These are phyloP conservation scores for Melanogrammus aeglefinus DNA, from an alignment of 2,797 vertebrate genomes.

Conservation along the genomic window DNA sequence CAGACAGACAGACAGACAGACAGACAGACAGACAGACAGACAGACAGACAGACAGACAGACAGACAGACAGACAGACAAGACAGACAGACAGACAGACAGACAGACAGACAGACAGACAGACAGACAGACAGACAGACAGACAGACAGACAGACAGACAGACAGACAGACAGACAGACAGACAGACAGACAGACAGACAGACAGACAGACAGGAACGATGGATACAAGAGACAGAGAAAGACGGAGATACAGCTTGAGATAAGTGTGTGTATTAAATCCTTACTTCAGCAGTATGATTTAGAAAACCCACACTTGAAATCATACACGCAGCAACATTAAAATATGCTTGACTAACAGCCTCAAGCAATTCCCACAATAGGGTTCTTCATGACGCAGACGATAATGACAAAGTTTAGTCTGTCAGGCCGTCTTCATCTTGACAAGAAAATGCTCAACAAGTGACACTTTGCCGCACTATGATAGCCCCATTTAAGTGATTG, in stretches of 20 bases:
- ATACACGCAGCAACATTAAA: background rate
- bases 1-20: too few relatives aligned
- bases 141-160: too few relatives aligned
- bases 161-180: background rate
- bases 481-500: background rate
- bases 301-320: too few relatives aligned
- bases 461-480: background rate
- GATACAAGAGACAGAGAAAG: background rate
- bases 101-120: too few relatives aligned
- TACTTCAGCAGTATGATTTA: too few relatives aligned
- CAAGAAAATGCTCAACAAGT: background rate
- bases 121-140: background rate
- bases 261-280: too few relatives aligned
- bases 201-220: background rate
- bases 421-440: background rate
- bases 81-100: too few relatives aligned
- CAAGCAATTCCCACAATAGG: background rate
- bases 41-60: too few relatives aligned
- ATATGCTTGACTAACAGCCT: background rate
- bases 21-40: background rate
- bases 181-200: too few relatives aligned
- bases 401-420: slow-evolving; percentile 3
- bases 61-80: background rate
- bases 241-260: too few relatives aligned
- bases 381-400: background rate